Percentiles rank a stretch among this genome's conserved stretches.
Conservation (phyloP, 2,797 vertebrate genomes). For the Pangasius macronema region DNA sequence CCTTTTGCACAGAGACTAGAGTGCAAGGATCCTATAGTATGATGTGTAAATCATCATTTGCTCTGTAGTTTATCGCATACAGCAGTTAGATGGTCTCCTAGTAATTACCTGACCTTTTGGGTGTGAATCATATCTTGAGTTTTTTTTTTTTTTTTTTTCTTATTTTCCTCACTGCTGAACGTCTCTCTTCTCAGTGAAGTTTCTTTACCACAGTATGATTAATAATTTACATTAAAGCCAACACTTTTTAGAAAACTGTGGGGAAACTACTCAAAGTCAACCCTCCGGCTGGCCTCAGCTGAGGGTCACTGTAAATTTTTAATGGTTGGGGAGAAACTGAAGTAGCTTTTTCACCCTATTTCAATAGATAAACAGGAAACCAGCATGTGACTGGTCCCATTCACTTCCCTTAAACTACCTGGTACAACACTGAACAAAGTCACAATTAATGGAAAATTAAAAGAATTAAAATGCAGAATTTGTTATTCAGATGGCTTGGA, state of each 20-base stretch:
- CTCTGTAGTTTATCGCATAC: constrained; percentile 18
- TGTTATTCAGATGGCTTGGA: neutral
- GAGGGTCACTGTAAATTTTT: constrained; percentile 5
- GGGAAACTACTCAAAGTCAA: neutral
- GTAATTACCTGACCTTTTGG: constrained; percentile 28
- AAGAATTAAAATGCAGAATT: neutral
- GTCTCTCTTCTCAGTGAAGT: neutral
- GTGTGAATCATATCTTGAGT: constrained; percentile 3
- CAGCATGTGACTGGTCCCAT: neutral
- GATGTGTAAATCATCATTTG: constrained; percentile 42
- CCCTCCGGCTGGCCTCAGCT: neutral
- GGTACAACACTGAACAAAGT: neutral
- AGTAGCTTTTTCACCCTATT: neutral
- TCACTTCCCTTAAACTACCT: neutral
- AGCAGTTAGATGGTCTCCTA: constrained; percentile 3
- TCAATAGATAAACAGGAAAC: neutral
- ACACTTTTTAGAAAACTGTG: neutral
- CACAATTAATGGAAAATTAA: neutral
- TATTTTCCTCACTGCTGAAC: neutral
- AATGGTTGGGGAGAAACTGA: neutral
- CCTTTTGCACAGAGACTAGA: neutral
- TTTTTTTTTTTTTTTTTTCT: neutral
- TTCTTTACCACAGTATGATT: neutral
- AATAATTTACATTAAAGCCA: constrained; percentile 34
- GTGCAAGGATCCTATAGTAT: neutral